Evolutionary conservation across 2,888 invertebrate species (phyloP).

Genomic region (Fragum sueziense): DNA sequence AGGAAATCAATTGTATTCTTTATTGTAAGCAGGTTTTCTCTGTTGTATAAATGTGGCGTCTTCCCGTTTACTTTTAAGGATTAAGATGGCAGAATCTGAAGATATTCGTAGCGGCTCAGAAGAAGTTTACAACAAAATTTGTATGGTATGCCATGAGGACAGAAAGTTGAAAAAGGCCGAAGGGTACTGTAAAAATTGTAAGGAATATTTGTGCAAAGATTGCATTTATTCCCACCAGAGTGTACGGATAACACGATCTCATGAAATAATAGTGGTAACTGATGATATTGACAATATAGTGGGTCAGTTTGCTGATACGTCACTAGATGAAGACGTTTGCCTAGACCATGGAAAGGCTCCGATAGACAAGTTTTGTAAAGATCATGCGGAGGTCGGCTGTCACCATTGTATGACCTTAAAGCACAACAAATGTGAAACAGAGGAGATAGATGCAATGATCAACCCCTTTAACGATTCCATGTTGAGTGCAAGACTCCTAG

Average conservation of each 20-base stretch:
- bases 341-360: background rate
- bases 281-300: background rate
- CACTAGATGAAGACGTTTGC: constrained; percentile 6
- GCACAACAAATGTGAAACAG: constrained; percentile 1
- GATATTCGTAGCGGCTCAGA: background rate
- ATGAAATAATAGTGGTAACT: background rate
- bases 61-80: too few relatives aligned
- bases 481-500: background rate
- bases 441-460: background rate
- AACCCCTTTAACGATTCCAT: background rate
- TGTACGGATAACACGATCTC: background rate
- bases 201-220: background rate
- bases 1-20: too few relatives aligned
- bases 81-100: background rate
- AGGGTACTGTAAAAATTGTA: constrained; percentile 10
- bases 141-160: background rate
- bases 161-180: background rate
- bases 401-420: background rate
- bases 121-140: background rate
- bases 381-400: background rate
- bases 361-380: constrained; percentile 12
- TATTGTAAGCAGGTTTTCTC: too few relatives aligned
- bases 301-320: background rate
- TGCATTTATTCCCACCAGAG: background rate
- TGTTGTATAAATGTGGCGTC: too few relatives aligned